Evolutionary conservation across 2,113 vertebrate species (phyloP).

Genomic region (Siphamia tubifer): DNA sequence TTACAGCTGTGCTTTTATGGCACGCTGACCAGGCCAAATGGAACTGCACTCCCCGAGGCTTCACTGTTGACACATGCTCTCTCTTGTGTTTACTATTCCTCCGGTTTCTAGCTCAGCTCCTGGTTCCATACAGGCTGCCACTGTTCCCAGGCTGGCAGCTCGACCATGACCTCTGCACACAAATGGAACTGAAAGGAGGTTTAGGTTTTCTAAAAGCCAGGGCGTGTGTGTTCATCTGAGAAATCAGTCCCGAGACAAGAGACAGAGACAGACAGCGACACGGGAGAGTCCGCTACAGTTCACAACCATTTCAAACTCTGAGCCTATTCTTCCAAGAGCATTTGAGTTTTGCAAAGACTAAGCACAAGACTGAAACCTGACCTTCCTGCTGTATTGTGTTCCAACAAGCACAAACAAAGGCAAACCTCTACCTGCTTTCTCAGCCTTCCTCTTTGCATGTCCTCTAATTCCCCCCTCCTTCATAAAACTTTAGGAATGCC

Average conservation of each 20-base stretch:
- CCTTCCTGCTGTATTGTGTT: conserved; percentile 12
- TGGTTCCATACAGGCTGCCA: conserved; percentile 17
- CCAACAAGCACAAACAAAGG: conserved; percentile 25
- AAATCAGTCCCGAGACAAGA: conserved; percentile 7
- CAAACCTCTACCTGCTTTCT: background rate
- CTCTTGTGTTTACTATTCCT: conserved; percentile 41
- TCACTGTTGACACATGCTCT: conserved; percentile 34
- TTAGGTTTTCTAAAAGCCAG: conserved; percentile 39
- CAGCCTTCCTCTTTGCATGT: background rate
- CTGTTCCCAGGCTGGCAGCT: conserved; percentile 51
- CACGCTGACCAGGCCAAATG: background rate
- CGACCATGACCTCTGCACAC: conserved; percentile 40
- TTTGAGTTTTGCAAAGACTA: conserved; percentile 22
- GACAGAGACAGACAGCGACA: conserved; percentile 1
- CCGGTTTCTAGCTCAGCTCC: conserved; percentile 2
- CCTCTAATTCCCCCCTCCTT: background rate
- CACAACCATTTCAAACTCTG: conserved; percentile 16
- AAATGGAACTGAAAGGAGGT: conserved; percentile 43
- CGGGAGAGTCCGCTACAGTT: conserved; percentile 22
- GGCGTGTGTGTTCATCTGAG: background rate
- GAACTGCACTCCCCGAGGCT: background rate
- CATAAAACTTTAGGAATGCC: background rate
- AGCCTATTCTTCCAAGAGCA: conserved; percentile 23
- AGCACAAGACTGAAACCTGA: conserved; percentile 42
- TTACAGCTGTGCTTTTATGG: conserved; percentile 24